A percentile compares a stretch with the other conserved stretches of the same genome.
Evolutionary conservation across 2,888 invertebrate species (phyloP).

Genomic region (Harpalus rufipes): DNA sequence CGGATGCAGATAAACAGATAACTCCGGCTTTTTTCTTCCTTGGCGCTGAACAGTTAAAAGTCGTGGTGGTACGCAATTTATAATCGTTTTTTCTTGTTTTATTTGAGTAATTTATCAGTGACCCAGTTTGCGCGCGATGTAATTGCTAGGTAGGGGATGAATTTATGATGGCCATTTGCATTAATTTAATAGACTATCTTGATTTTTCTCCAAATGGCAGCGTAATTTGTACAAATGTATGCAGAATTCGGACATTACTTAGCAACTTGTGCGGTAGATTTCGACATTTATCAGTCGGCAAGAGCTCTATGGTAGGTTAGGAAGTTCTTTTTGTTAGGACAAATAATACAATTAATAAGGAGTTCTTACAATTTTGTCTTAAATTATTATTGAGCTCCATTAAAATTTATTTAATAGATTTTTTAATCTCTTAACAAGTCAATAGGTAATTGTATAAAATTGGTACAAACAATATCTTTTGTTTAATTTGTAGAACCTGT

Average conservation of each 20-base stretch:
- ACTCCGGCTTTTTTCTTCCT: conserved; percentile 3
- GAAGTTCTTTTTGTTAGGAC: not conserved
- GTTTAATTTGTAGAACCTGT: too few species aligned
- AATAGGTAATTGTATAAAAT: too few species aligned
- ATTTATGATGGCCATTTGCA: conserved; percentile 32
- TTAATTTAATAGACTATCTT: conserved; percentile 26
- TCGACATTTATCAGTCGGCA: not conserved
- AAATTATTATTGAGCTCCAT: too few species aligned
- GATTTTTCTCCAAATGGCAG: conserved; percentile 19
- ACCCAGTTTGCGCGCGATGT: conserved; percentile 28
- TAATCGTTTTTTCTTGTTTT: conserved; percentile 34
- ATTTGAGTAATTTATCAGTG: conserved; percentile 48
- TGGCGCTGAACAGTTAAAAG: conserved; percentile 43
- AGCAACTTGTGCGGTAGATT: not conserved
- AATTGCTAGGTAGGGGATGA: conserved; percentile 50
- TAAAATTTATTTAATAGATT: too few species aligned
- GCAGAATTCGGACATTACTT: not conserved
- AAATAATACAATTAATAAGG: not conserved
- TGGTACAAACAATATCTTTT: too few species aligned
- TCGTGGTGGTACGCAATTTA: conserved; percentile 43
- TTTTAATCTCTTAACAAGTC: too few species aligned
- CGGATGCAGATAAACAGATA: conserved; percentile 53
- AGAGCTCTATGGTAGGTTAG: not conserved
- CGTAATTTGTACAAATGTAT: conserved; percentile 39
- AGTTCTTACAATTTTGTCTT: too few species aligned